Evolutionary conservation across 2,888 invertebrate genomes (phyloP).

Genomic region (Ormyrus thymus): DNA sequence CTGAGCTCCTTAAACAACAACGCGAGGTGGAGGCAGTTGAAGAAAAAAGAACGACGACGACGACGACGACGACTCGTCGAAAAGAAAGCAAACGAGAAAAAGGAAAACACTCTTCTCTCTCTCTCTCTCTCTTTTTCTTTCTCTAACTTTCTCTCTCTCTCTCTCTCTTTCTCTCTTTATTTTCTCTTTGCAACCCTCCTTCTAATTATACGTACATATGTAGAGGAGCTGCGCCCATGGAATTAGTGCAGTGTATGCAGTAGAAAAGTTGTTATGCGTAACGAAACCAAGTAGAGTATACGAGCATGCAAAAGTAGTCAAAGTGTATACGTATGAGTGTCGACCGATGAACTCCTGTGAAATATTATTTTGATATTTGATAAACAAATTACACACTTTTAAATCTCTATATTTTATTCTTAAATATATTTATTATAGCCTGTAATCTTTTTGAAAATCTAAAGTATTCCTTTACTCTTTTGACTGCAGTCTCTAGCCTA

Average conservation of each 20-base stretch:
- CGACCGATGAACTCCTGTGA: background rate
- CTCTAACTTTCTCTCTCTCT: conserved; percentile 14
- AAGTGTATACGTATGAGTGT: conserved; percentile 8
- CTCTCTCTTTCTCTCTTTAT: conserved; percentile 11
- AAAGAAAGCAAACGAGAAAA: conserved; percentile 27
- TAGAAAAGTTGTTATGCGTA: conserved; percentile 45
- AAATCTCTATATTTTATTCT: too few relatives aligned
- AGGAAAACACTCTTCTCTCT: conserved; percentile 16
- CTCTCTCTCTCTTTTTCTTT: conserved; percentile 1
- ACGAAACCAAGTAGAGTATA: conserved; percentile 8
- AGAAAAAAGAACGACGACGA: background rate
- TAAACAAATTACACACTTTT: too few relatives aligned
- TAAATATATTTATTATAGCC: too few relatives aligned
- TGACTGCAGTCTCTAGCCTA: too few relatives aligned
- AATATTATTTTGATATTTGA: too few relatives aligned
- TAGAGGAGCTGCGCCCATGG: conserved; percentile 9
- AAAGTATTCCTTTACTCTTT: too few relatives aligned
- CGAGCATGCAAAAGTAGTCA: conserved; percentile 36
- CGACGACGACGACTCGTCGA: background rate
- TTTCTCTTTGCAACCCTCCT: background rate
- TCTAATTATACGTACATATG: conserved; percentile 31
- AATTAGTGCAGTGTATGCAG: conserved; percentile 25
- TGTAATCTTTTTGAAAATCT: too few relatives aligned
- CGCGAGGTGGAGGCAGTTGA: background rate
- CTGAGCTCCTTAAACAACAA: conserved; percentile 22